Conservation (phyloP, 2,888 invertebrate species). For the Pelosia muscerda region DNA sequence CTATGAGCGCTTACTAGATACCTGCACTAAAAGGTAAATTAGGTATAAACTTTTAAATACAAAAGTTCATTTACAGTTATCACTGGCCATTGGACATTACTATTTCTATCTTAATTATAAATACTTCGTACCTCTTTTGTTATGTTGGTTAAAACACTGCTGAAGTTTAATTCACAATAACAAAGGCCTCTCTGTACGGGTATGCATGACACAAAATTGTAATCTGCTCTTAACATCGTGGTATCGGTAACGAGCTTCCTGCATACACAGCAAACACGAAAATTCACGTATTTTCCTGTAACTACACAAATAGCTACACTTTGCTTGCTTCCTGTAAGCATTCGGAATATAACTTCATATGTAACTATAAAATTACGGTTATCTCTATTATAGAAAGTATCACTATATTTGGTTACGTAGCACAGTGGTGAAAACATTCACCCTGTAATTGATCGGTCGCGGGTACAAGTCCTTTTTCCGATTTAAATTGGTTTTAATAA, state of each 20-base stretch:
- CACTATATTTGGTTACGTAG: too few species aligned
- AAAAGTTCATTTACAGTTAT: background rate
- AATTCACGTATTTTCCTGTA: constrained; percentile 15
- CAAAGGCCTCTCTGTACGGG: background rate
- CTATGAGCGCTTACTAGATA: too few species aligned
- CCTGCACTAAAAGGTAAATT: too few species aligned
- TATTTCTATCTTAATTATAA: background rate
- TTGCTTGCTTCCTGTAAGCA: constrained; percentile 14
- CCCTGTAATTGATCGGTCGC: too few species aligned
- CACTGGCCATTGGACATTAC: background rate
- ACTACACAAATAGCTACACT: constrained; percentile 17
- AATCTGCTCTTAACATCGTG: constrained; percentile 38
- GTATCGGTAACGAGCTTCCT: constrained; percentile 29
- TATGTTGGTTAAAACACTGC: background rate
- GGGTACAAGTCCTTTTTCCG: too few species aligned
- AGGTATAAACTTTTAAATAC: background rate
- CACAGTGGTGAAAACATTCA: too few species aligned
- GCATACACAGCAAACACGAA: constrained; percentile 14
- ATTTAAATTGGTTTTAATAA: too few species aligned
- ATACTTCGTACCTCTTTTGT: background rate
- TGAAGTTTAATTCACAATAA: background rate
- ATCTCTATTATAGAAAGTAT: too few species aligned
- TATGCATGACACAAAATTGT: constrained; percentile 26
- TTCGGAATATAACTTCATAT: background rate
- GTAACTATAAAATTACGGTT: background rate